Evolutionary conservation across 2,797 vertebrate genomes (phyloP).

Genomic region (Dryobates pubescens): DNA sequence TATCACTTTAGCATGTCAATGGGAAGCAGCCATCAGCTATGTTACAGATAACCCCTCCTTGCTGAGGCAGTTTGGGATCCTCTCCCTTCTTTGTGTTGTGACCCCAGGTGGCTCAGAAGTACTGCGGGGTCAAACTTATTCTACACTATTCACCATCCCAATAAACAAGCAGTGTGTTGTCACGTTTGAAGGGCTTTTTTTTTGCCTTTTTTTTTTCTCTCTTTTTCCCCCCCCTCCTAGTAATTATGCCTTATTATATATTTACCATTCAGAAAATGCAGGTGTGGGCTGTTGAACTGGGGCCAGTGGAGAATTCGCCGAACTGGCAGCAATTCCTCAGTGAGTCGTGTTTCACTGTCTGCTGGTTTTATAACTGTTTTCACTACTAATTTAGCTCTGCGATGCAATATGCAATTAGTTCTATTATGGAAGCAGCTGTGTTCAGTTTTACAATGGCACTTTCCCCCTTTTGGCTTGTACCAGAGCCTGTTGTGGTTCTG

Average conservation of each 20-base stretch:
- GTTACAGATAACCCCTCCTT: background rate
- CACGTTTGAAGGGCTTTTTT: constrained; percentile 90
- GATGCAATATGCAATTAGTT: constrained; percentile 96
- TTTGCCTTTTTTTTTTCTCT: background rate
- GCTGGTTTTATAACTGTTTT: constrained; percentile 91
- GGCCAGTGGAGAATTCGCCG: constrained; percentile 86
- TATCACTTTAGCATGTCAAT: background rate
- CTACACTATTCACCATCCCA: constrained; percentile 83
- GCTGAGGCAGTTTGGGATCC: background rate
- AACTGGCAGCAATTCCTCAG: constrained; percentile 84
- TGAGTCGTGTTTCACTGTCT: constrained; percentile 89
- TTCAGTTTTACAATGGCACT: constrained; percentile 84
- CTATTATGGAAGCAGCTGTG: constrained; percentile 97
- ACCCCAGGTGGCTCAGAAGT: constrained; percentile 71
- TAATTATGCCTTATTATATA: constrained; percentile 98
- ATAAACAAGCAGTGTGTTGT: constrained; percentile 92
- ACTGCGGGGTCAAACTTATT: constrained; percentile 70
- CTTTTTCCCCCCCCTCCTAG: constrained; percentile 60
- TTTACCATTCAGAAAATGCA: constrained; percentile 97
- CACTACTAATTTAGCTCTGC: constrained; percentile 92
- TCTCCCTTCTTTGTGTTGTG: background rate
- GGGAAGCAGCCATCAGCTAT: background rate
- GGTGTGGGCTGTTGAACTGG: constrained; percentile 91
- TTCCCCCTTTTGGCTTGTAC: constrained; percentile 72
- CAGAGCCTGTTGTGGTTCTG: constrained; percentile 79